Evolutionary conservation across 2,113 vertebrate species (phyloP).

Genomic region (Phyllopteryx taeniolatus): DNA sequence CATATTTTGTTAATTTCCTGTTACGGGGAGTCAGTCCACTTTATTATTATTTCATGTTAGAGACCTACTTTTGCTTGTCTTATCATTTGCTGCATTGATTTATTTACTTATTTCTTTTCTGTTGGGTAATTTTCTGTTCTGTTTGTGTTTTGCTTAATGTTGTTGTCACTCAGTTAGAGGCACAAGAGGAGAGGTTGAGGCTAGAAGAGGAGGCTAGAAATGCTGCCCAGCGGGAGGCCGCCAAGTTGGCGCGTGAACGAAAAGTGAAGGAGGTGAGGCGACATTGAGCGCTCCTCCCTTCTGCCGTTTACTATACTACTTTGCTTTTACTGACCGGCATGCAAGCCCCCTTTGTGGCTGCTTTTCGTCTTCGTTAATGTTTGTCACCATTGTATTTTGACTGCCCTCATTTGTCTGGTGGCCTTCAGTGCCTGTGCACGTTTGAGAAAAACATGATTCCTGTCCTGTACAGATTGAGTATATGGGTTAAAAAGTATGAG

Average conservation of each 20-base stretch:
- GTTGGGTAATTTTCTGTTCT: conserved; percentile 76
- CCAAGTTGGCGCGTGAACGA: conserved; percentile 92
- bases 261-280: conserved; percentile 96
- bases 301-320: conserved; percentile 36
- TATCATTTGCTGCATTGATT: conserved; percentile 62
- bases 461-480: neutral
- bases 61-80: conserved; percentile 34
- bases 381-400: neutral
- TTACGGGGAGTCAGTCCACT: neutral
- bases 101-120: conserved; percentile 45
- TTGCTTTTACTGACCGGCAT: neutral
- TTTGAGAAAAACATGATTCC: neutral
- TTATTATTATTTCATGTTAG: conserved; percentile 35
- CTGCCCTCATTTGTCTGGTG: neutral
- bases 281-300: conserved; percentile 70
- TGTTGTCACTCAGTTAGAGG: conserved; percentile 96
- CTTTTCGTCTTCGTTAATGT: neutral
- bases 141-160: conserved; percentile 33
- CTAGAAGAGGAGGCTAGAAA: conserved; percentile 99
- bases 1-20: neutral
- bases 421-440: neutral
- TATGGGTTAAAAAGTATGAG: neutral
- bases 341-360: conserved; percentile 5
- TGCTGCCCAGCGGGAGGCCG: conserved; percentile 91
- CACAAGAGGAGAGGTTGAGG: conserved; percentile 98